These are phyloP conservation scores for Meteorus colon DNA, from an alignment of 2,888 invertebrate species.

Conservation along the genomic window DNA sequence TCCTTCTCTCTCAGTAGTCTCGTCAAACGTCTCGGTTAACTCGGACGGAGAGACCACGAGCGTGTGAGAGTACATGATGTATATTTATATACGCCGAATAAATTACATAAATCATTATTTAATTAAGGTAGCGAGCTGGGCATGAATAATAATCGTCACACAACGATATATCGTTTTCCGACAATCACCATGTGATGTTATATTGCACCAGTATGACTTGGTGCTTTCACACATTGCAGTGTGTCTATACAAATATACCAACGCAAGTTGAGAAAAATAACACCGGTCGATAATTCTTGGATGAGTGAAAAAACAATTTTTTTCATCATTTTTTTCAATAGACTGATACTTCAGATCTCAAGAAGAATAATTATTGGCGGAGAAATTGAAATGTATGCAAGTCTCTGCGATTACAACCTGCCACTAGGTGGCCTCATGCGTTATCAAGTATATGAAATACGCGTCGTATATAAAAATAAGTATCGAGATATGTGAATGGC, in stretches of 20 bases:
- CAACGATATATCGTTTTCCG: constrained; percentile 50
- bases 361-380: constrained; percentile 31
- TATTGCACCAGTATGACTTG: constrained; percentile 8
- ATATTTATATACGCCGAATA: constrained; percentile 39
- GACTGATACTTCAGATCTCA: neutral
- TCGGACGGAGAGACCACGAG: constrained; percentile 9
- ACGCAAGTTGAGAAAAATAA: neutral
- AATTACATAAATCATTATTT: constrained; percentile 55
- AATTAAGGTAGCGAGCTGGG: constrained; percentile 52
- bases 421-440: constrained; percentile 19
- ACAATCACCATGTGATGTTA: constrained; percentile 44
- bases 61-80: constrained; percentile 15
- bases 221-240: neutral
- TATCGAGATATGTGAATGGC: constrained; percentile 29
- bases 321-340: neutral
- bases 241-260: neutral
- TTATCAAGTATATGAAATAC: constrained; percentile 31
- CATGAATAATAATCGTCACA: constrained; percentile 52
- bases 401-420: constrained; percentile 27
- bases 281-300: neutral
- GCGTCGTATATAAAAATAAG: neutral
- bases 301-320: constrained; percentile 12
- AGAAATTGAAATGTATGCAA: constrained; percentile 6
- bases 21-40: no score
- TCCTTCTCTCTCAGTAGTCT: no score